Evolutionary conservation across 2,888 invertebrate species (phyloP).

Genomic region (Conus canariensis): DNA sequence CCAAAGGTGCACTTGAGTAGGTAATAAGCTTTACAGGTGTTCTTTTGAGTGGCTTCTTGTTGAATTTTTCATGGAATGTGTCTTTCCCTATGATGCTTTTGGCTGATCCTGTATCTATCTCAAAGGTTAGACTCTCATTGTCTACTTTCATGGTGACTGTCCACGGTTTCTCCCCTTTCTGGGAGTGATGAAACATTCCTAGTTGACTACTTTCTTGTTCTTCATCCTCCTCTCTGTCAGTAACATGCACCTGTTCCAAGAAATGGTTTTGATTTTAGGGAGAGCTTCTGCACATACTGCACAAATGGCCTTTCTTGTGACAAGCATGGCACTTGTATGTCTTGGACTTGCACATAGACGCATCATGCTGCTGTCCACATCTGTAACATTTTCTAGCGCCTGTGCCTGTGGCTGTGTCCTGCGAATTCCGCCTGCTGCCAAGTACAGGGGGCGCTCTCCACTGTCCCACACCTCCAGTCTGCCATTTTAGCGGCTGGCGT

Average conservation of each 20-base stretch:
- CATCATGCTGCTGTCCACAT: not conserved
- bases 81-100: not conserved
- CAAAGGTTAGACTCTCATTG: not conserved
- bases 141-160: not conserved
- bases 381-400: not conserved
- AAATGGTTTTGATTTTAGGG: no score
- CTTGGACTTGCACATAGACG: not conserved
- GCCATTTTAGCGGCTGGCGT: no score
- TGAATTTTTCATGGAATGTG: not conserved
- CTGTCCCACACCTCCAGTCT: no score
- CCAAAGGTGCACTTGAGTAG: no score
- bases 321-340: not conserved
- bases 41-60: not conserved
- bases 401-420: not conserved
- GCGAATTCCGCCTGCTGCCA: no score
- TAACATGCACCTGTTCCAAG: not conserved
- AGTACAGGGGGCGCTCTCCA: no score
- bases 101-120: not conserved
- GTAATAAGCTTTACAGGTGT: no score
- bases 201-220: not conserved
- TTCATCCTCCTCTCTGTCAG: not conserved
- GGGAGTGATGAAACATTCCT: not conserved
- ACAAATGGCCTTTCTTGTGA: no score
- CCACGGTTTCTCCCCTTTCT: not conserved
- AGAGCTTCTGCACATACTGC: no score